Evolutionary conservation across 2,797 vertebrate genomes (phyloP).

Genomic region (Argentina silus): DNA sequence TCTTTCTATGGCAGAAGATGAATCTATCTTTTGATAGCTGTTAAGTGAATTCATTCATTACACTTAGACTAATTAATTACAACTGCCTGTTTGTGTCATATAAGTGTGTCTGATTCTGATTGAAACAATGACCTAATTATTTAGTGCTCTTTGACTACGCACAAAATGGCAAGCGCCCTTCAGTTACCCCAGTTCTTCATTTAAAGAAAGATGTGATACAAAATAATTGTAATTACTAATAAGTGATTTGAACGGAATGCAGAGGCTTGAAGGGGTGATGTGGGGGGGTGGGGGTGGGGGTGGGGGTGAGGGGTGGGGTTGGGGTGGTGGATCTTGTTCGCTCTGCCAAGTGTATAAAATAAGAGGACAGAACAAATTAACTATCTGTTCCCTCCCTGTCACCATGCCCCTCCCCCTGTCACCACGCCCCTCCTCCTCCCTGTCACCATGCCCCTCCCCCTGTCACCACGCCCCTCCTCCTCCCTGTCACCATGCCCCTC

Average conservation of each 20-base stretch:
- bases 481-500: too few relatives aligned
- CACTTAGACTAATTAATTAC: too few relatives aligned
- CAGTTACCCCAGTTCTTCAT: background rate
- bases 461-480: too few relatives aligned
- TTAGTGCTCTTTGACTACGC: background rate
- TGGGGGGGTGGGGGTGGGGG: background rate
- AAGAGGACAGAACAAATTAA: slow-evolving; percentile 17
- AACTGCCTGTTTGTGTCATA: background rate
- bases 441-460: too few relatives aligned
- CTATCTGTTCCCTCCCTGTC: slow-evolving; percentile 7
- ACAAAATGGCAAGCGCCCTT: background rate
- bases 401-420: too few relatives aligned
- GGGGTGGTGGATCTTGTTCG: background rate
- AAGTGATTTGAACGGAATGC: background rate
- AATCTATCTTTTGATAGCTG: too few relatives aligned
- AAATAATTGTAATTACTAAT: slow-evolving; percentile 4
- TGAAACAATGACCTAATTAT: background rate
- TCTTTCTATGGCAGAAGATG: too few relatives aligned
- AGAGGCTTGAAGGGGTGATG: background rate
- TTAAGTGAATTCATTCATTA: too few relatives aligned
- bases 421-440: too few relatives aligned
- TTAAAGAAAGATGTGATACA: too few relatives aligned
- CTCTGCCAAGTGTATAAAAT: slow-evolving; percentile 16
- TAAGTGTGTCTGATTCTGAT: too few relatives aligned
- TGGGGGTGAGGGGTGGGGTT: background rate